Conservation (phyloP, 2,113 vertebrate species). For the Notarius lentiginosus region DNA sequence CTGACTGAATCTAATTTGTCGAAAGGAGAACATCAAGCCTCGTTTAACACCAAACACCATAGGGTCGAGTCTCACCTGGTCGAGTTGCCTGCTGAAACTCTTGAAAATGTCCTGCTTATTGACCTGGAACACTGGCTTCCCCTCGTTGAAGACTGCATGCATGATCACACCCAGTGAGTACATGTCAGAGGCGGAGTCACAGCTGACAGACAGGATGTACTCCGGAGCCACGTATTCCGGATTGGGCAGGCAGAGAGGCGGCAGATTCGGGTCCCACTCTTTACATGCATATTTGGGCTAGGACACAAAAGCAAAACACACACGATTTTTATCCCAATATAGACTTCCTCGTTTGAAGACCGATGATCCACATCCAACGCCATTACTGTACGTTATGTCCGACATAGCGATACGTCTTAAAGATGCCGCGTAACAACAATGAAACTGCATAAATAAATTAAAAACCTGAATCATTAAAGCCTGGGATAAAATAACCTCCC, state of each 20-base stretch:
- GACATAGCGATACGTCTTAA: neutral
- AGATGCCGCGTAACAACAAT: neutral
- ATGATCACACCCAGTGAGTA: conserved; percentile 92
- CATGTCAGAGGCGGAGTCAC: conserved; percentile 96
- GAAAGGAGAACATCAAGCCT: neutral
- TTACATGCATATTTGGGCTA: conserved; percentile 92
- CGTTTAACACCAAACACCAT: neutral
- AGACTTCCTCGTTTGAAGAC: neutral
- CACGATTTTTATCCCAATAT: too few species aligned
- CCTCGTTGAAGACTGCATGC: conserved; percentile 96
- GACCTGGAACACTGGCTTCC: conserved; percentile 93
- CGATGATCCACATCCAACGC: neutral
- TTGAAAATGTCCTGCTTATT: conserved; percentile 99
- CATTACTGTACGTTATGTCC: neutral
- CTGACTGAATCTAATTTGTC: neutral
- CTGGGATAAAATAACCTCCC: neutral
- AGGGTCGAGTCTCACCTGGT: conserved; percentile 79
- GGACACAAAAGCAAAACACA: neutral
- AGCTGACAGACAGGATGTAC: conserved; percentile 98
- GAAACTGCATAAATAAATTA: neutral
- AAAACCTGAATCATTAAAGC: neutral
- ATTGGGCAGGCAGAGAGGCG: conserved; percentile 92
- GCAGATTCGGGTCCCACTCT: conserved; percentile 98
- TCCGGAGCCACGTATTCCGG: conserved; percentile 97
- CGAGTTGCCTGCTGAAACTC: conserved; percentile 96